These are phyloP conservation scores for Amiota mariae DNA, from an alignment of 2,888 invertebrate species.

Conservation along the genomic window DNA sequence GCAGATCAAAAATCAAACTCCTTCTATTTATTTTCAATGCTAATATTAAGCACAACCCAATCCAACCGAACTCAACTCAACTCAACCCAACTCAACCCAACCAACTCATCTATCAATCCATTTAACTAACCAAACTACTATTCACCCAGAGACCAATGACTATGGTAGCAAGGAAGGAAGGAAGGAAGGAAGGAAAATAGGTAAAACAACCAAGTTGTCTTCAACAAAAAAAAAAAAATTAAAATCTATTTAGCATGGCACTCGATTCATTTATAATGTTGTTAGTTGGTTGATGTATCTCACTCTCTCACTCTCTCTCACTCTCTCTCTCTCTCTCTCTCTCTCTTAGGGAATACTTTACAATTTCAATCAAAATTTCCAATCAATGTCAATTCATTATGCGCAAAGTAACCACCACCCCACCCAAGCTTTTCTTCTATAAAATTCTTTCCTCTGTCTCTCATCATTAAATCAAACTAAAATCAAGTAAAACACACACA, in stretches of 20 bases:
- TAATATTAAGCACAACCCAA: neutral
- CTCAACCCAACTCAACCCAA: neutral
- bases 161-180: too few relatives aligned
- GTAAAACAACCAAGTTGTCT: neutral
- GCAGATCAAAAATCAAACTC: too few relatives aligned
- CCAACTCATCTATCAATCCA: neutral
- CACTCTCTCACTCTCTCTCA: conserved; percentile 25
- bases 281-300: neutral
- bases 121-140: neutral
- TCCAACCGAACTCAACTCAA: neutral
- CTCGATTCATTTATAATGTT: conserved; percentile 21
- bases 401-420: conserved; percentile 39
- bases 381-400: conserved; percentile 73
- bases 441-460: neutral
- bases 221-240: too few relatives aligned
- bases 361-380: conserved; percentile 72
- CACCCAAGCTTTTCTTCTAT: too few relatives aligned
- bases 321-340: conserved; percentile 19
- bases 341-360: conserved; percentile 48
- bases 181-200: too few relatives aligned
- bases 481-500: neutral
- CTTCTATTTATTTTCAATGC: too few relatives aligned
- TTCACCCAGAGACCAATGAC: neutral
- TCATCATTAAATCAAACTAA: conserved; percentile 12
- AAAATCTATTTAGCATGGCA: neutral